A percentile compares a stretch with the other conserved stretches of the same genome.
Conservation (phyloP, 2,113 vertebrate genomes). For the Chloropsis cyanopogon region DNA sequence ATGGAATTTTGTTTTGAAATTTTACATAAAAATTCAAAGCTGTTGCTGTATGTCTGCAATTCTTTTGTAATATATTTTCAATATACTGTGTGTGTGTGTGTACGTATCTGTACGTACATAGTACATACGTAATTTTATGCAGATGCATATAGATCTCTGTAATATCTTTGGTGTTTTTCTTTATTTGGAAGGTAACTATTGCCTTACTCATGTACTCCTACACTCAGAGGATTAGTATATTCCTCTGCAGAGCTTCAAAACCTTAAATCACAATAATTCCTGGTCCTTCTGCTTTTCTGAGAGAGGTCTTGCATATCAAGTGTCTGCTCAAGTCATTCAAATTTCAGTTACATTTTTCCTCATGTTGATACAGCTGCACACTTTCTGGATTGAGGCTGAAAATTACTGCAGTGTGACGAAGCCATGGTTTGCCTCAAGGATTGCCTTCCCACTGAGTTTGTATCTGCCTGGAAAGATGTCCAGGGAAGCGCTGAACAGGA, state of each 20-base stretch:
- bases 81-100: fast-evolving
- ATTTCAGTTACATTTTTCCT: not conserved
- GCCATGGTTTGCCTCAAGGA: constrained; percentile 93
- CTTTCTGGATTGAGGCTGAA: constrained; percentile 97
- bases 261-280: not conserved
- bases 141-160: not conserved
- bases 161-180: not conserved
- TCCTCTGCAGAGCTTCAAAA: not conserved
- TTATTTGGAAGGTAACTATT: not conserved
- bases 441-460: constrained; percentile 89
- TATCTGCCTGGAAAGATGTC: constrained; percentile 86
- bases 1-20: too few relatives aligned
- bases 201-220: not conserved
- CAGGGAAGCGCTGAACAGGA: constrained; percentile 83
- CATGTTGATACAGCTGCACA: constrained; percentile 82
- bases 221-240: not conserved
- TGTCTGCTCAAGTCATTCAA: not conserved
- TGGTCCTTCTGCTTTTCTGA: not conserved
- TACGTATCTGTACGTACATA: too few relatives aligned
- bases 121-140: not conserved
- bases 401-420: constrained; percentile 91
- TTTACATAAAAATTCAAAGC: not conserved
- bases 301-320: not conserved
- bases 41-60: not conserved
- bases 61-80: not conserved